phyloP scores from a whole-genome alignment of 1,140 invertebrate species.

The Drosophila virilis region DNA sequence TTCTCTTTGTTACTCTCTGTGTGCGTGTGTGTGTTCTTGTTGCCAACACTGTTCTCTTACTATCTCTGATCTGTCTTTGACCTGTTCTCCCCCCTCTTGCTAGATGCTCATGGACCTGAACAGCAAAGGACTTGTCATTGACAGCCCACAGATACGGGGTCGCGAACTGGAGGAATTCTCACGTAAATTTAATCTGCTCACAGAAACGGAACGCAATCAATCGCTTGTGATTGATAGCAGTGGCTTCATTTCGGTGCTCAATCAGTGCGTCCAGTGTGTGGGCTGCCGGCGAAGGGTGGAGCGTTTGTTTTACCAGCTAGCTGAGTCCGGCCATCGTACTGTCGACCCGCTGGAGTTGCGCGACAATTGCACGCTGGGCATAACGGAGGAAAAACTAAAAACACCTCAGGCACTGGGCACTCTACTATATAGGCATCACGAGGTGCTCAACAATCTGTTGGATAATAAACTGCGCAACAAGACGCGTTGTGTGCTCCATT shows the following conservation, averaged over 20 bases:
- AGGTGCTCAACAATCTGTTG: slow-evolving; percentile 90
- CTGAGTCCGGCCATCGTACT: slow-evolving; percentile 91
- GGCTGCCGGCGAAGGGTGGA: slow-evolving; percentile 96
- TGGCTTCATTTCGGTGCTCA: slow-evolving; percentile 92
- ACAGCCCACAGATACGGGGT: slow-evolving; percentile 90
- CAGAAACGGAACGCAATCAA: slow-evolving; percentile 90
- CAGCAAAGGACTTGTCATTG: slow-evolving; percentile 91
- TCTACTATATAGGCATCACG: slow-evolving; percentile 93
- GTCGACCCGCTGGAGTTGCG: slow-evolving; percentile 92
- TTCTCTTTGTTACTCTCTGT: slow-evolving; percentile 22
- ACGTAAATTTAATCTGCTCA: slow-evolving; percentile 91
- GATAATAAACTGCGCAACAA: slow-evolving; percentile 95
- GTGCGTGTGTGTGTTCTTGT: not conserved
- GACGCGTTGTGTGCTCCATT: slow-evolving; percentile 93
- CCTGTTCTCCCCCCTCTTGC: slow-evolving; percentile 51
- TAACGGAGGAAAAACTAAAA: slow-evolving; percentile 90
- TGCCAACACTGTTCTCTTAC: slow-evolving; percentile 11
- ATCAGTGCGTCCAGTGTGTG: slow-evolving; percentile 95
- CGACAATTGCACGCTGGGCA: slow-evolving; percentile 89
- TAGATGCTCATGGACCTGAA: slow-evolving; percentile 97
- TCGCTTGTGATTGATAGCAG: slow-evolving; percentile 93
- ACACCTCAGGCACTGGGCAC: slow-evolving; percentile 92
- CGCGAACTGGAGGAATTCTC: slow-evolving; percentile 93
- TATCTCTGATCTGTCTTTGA: not conserved
- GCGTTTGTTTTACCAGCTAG: slow-evolving; percentile 92